These are phyloP conservation scores for Danio rerio DNA, from an alignment of 2,113 vertebrate species.

Conservation along the genomic window GRCz12tu NC_133177.1:12406001-12406500, in stretches of 20 bases:
- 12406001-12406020: no score
- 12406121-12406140: no score
- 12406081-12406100: no score
- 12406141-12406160: no score
- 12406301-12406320: conserved; percentile 91
- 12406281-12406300: conserved; percentile 97
- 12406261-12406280: conserved; percentile 98
- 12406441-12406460: conserved; percentile 98
- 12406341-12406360: conserved; percentile 92
- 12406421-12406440: conserved; percentile 93
- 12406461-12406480: conserved; percentile 88
- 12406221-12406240: conserved; percentile 92
- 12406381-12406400: conserved; percentile 85
- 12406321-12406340: conserved; percentile 87
- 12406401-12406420: conserved; percentile 86
- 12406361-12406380: conserved; percentile 95
- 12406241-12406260: conserved; percentile 96
- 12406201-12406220: conserved; percentile 96
- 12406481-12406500: conserved; percentile 91
- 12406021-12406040: no score
- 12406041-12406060: no score
- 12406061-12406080: no score
- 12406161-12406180: conserved; percentile 69
- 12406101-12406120: no score
- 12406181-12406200: conserved; percentile 92